These are phyloP conservation scores for Caenorhabditis macrosperma DNA, from an alignment of 2,888 invertebrate species.

Conservation along the genomic window DNA sequence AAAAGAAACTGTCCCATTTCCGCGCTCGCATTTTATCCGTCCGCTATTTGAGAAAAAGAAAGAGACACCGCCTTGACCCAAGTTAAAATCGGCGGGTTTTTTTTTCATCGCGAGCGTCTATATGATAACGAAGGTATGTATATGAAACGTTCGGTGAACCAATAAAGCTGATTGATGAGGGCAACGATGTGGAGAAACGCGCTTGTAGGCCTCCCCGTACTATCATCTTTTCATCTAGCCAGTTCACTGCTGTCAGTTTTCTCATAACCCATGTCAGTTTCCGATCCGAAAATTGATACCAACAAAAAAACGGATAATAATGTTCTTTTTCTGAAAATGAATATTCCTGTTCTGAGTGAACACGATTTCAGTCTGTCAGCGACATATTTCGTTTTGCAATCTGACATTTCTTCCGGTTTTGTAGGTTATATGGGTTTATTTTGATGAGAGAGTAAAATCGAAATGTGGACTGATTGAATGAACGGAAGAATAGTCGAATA, in stretches of 20 bases:
- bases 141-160: constrained; percentile 11
- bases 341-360: neutral
- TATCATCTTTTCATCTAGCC: neutral
- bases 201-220: neutral
- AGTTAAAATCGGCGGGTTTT: too few species aligned
- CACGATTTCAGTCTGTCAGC: too few species aligned
- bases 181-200: neutral
- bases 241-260: constrained; percentile 32
- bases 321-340: neutral
- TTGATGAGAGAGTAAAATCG: too few species aligned
- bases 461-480: too few species aligned
- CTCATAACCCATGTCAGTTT: constrained; percentile 18
- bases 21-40: too few species aligned
- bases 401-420: too few species aligned
- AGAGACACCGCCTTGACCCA: too few species aligned
- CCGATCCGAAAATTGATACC: neutral
- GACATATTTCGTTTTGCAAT: neutral
- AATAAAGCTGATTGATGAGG: constrained; percentile 5
- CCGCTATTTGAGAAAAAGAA: too few species aligned
- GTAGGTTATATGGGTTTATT: too few species aligned
- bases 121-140: constrained; percentile 6
- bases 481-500: too few species aligned
- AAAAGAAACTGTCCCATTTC: too few species aligned
- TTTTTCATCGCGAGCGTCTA: neutral
- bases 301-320: neutral